These are phyloP conservation scores for Synanthedon formicaeformis DNA, from an alignment of 2,888 invertebrate species.

Conservation along the genomic window DNA sequence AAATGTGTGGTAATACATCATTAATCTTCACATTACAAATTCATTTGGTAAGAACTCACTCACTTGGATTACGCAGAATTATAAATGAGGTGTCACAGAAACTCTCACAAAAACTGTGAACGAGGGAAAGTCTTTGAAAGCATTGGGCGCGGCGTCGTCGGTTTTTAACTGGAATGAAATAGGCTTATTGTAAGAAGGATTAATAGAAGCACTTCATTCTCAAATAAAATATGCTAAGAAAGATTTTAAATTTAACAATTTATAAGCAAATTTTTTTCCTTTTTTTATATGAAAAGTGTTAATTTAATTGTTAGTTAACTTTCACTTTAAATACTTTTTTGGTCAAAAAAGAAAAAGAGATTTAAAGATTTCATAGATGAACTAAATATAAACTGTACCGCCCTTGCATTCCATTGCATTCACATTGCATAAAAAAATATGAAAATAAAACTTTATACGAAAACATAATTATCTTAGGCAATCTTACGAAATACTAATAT, in stretches of 20 bases:
- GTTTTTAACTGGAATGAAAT: slow-evolving; percentile 50
- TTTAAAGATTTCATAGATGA: too few species aligned
- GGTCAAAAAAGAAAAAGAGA: too few species aligned
- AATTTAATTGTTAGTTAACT: too few species aligned
- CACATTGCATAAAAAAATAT: too few species aligned
- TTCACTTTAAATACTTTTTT: too few species aligned
- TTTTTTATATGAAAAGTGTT: too few species aligned
- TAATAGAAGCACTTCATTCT: slow-evolving; percentile 31
- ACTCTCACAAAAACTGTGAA: slow-evolving; percentile 55
- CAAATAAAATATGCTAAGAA: slow-evolving; percentile 25
- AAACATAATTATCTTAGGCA: too few species aligned
- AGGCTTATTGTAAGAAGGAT: slow-evolving; percentile 24
- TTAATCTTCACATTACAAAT: slow-evolving; percentile 68
- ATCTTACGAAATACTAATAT: too few species aligned
- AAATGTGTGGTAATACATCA: slow-evolving; percentile 41
- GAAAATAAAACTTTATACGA: too few species aligned
- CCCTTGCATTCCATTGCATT: too few species aligned
- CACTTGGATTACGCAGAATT: slow-evolving; percentile 65
- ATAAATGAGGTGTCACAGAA: slow-evolving; percentile 66
- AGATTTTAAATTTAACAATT: not conserved
- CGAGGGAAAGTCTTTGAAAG: slow-evolving; percentile 42
- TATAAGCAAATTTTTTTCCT: too few species aligned
- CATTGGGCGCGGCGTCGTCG: slow-evolving; percentile 40
- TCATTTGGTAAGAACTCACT: slow-evolving; percentile 67
- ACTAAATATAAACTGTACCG: too few species aligned